Evolutionary conservation across 2,113 vertebrate species (phyloP), one percentile per base, ranked within the genome.

Genomic region (Machaerirhynchus nigripectus): DNA sequence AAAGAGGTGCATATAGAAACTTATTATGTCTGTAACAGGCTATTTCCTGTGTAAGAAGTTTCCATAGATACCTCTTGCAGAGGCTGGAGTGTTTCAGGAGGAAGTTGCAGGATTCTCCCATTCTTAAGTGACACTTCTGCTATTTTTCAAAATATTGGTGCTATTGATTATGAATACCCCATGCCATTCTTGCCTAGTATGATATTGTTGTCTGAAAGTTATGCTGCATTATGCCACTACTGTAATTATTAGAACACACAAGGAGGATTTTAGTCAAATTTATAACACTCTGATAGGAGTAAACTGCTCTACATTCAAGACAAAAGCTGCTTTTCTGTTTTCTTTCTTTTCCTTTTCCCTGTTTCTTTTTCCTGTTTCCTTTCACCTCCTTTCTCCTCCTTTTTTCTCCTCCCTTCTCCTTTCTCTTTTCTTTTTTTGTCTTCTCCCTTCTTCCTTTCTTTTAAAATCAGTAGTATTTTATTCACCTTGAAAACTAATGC

Each of bases 71-170:
- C 1, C 14, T 40, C 16, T 59, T 79, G 26, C 19, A 85, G 52
- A 44, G 17, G 17, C 14, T 68, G 35, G 44, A 40, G 21, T 27
- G 13, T 70, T 56, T 28, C 57, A 77, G 59, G 28, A 61, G 24
- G 11, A 55, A 74, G 5, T 37, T 57, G 31, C 11, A 70, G 13
- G 10, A 14, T 84, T 79, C n/a, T 84, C 31, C 20, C 9, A 28
- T 4, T 2, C 8, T 44, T 30, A 21, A 60, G 9, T 47, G 23
- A 24, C 4, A 3, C 12, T 64, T 77, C 2, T 9, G 4, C 4
- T 40, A 0, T 40, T 84, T 87, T 80, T 53, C 18, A 22, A 44
- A 87, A 55, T 49, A 69, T 31, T 87, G 0, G 2, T 69, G 19
- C 30, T 63, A 5, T 53, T 63, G 23, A 26, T 88, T 39, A n/a